Conservation (phyloP, 2,797 vertebrate genomes). For the Sebastes nivosus region DNA sequence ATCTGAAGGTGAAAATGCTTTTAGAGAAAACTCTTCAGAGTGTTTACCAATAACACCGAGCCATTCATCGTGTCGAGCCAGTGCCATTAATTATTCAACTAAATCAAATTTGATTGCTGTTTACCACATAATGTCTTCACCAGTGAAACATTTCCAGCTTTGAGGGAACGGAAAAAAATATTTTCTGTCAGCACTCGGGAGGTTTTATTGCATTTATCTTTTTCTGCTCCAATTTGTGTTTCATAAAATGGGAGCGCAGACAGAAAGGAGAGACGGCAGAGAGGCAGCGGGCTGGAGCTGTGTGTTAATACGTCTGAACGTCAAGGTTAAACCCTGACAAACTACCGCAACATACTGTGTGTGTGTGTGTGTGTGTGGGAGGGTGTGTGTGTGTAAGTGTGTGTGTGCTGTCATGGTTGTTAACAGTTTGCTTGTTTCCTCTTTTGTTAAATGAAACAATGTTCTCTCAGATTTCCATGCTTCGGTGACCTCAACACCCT, state of each 20-base stretch:
- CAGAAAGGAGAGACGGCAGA: background rate
- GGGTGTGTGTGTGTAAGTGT: background rate
- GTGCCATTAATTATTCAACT: background rate
- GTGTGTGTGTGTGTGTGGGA: background rate
- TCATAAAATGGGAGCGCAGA: background rate
- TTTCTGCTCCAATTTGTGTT: background rate
- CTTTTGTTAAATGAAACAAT: conserved; percentile 4
- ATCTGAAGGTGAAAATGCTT: background rate
- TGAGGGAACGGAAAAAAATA: background rate
- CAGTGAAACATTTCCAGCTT: background rate
- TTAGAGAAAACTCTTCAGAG: background rate
- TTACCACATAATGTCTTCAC: background rate
- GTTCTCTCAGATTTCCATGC: conserved; percentile 8
- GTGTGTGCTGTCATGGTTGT: background rate
- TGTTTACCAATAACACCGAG: background rate
- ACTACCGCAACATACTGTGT: background rate
- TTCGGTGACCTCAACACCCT: background rate
- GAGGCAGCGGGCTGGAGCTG: background rate
- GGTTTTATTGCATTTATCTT: background rate
- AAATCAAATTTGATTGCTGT: background rate
- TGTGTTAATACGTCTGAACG: background rate
- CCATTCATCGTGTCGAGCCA: background rate
- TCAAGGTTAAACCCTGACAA: conserved; percentile 23
- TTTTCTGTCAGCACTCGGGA: background rate
- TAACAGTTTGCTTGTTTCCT: background rate